Evolutionary conservation across 2,888 invertebrate species (phyloP).

Genomic region (Drosophila stalkeri): DNA sequence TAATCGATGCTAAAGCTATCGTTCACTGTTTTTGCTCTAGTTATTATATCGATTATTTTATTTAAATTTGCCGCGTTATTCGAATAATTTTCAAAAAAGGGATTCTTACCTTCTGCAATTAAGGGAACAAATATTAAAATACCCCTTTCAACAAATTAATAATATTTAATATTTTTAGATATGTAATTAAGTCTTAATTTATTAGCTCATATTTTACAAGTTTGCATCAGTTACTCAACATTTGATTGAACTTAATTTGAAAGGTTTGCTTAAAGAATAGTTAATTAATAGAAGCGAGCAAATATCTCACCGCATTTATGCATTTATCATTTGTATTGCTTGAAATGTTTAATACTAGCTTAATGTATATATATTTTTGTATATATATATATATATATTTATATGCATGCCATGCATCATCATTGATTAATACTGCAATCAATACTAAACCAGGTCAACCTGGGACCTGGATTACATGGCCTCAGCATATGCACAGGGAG

Average conservation of each 20-base stretch:
- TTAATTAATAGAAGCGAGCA: slow-evolving; percentile 34
- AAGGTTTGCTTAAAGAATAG: slow-evolving; percentile 12
- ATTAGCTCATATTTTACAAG: slow-evolving; percentile 47
- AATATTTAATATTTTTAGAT: neutral
- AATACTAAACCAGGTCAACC: slow-evolving; percentile 27
- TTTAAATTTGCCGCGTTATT: neutral
- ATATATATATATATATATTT: slow-evolving; percentile 5
- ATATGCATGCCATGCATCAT: slow-evolving; percentile 49
- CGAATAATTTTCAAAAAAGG: neutral
- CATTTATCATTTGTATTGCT: slow-evolving; percentile 42
- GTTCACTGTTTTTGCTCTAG: neutral
- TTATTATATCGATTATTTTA: too few relatives aligned
- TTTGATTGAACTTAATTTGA: slow-evolving; percentile 27
- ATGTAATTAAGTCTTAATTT: slow-evolving; percentile 43
- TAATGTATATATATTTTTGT: slow-evolving; percentile 33
- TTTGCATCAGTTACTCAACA: slow-evolving; percentile 19
- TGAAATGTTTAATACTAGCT: slow-evolving; percentile 52
- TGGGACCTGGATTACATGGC: slow-evolving; percentile 22
- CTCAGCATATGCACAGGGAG: slow-evolving; percentile 48
- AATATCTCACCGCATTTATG: slow-evolving; percentile 15
- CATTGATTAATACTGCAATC: slow-evolving; percentile 63
- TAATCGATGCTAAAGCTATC: neutral
- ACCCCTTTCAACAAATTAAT: too few relatives aligned
- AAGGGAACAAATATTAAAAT: too few relatives aligned
- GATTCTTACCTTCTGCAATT: too few relatives aligned